Conservation (phyloP, 2,888 invertebrate genomes). For the Papilio demoleus region DNA sequence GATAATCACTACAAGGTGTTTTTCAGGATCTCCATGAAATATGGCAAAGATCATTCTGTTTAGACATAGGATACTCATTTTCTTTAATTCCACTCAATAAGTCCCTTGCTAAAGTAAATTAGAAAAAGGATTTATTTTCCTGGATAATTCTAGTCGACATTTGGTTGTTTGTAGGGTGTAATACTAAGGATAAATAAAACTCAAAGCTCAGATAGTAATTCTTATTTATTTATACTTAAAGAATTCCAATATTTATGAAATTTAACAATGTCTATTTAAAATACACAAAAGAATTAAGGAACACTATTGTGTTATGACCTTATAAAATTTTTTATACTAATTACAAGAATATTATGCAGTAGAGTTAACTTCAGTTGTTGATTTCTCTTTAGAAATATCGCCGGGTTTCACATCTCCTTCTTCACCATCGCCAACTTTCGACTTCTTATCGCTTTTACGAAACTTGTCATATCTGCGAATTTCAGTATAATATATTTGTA, state of each 20-base stretch:
- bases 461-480: slow-evolving; percentile 85
- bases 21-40: too few relatives aligned
- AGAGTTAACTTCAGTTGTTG: slow-evolving; percentile 62
- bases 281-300: not conserved
- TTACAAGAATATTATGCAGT: slow-evolving; percentile 54
- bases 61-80: too few relatives aligned
- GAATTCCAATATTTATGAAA: slow-evolving; percentile 14
- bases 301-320: not conserved
- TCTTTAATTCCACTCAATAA: too few relatives aligned
- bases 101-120: too few relatives aligned
- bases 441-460: slow-evolving; percentile 85
- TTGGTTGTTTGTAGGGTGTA: too few relatives aligned
- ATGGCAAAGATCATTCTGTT: too few relatives aligned
- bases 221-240: slow-evolving; percentile 29
- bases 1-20: too few relatives aligned
- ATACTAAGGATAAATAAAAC: not conserved
- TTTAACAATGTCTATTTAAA: slow-evolving; percentile 9
- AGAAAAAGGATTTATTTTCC: too few relatives aligned
- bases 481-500: slow-evolving; percentile 31
- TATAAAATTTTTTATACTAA: not conserved
- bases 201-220: slow-evolving; percentile 9
- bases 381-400: slow-evolving; percentile 66
- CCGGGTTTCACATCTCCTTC: slow-evolving; percentile 64
- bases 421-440: slow-evolving; percentile 71
- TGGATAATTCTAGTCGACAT: too few relatives aligned